These are phyloP conservation scores for Nasonovia ribisnigri DNA, from an alignment of 2,888 invertebrate genomes.

Conservation along the genomic window DNA sequence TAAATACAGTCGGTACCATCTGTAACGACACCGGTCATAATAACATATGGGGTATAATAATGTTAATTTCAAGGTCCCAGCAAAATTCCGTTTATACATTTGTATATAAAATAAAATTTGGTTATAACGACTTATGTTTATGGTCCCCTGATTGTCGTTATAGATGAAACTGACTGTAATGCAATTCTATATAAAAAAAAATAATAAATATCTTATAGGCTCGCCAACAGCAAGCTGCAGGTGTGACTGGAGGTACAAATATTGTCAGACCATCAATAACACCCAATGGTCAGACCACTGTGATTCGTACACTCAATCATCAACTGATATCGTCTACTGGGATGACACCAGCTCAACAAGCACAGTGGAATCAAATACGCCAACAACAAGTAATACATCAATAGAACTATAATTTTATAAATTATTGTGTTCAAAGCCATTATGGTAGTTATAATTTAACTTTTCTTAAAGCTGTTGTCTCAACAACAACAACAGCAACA, in stretches of 20 bases:
- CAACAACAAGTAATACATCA: constrained; percentile 64
- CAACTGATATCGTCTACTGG: constrained; percentile 65
- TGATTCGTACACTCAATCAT: constrained; percentile 65
- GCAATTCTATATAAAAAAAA: background rate
- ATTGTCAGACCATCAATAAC: constrained; percentile 60
- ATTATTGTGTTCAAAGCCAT: background rate
- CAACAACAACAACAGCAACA: constrained; percentile 69
- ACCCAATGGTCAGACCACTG: constrained; percentile 63
- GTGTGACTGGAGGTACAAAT: constrained; percentile 59
- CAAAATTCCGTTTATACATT: too few relatives aligned
- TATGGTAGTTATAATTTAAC: background rate
- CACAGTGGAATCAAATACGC: constrained; percentile 65
- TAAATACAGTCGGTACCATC: background rate
- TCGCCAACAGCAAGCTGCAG: constrained; percentile 63
- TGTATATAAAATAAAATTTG: too few relatives aligned
- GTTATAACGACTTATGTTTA: too few relatives aligned
- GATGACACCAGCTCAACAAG: constrained; percentile 65
- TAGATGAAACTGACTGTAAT: background rate
- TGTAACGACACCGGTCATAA: too few relatives aligned
- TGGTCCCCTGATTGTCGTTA: too few relatives aligned
- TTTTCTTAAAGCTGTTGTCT: constrained; percentile 64
- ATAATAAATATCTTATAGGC: constrained; percentile 44
- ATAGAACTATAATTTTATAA: background rate
- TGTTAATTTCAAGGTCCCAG: too few relatives aligned
- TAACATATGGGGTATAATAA: too few relatives aligned